Conservation (phyloP, 2,888 invertebrate genomes). For the Cephus runcator region DNA sequence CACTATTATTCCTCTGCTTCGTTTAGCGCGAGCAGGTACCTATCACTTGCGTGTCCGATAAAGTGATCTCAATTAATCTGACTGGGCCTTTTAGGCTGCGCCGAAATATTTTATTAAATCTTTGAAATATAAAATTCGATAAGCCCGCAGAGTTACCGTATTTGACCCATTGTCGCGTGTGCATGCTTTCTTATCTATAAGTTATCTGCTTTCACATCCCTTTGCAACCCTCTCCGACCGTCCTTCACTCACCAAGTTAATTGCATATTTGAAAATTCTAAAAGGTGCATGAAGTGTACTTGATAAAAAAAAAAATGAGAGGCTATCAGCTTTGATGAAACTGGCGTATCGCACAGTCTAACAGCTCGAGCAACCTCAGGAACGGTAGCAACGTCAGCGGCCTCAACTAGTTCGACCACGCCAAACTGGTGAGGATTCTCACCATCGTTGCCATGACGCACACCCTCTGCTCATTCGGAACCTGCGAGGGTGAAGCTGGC, state of each 20-base stretch:
- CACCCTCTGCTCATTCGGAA: conserved; percentile 7
- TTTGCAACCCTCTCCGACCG: too few relatives aligned
- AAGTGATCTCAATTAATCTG: not conserved
- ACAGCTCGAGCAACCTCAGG: not conserved
- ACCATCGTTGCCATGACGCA: not conserved
- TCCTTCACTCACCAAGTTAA: too few relatives aligned
- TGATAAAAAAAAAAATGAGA: conserved; percentile 26
- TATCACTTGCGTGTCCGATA: conserved; percentile 2
- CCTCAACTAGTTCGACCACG: too few relatives aligned
- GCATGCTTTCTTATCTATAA: too few relatives aligned
- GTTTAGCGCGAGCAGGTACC: conserved; percentile 8
- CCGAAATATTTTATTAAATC: conserved; percentile 25
- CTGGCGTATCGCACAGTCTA: conserved; percentile 33
- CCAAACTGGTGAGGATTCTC: too few relatives aligned
- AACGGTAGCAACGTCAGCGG: not conserved
- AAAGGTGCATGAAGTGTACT: conserved; percentile 24
- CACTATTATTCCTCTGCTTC: not conserved
- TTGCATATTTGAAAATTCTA: too few relatives aligned
- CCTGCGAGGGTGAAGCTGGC: conserved; percentile 48
- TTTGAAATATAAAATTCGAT: conserved; percentile 39
- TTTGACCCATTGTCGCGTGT: conserved; percentile 18
- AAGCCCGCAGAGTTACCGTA: conserved; percentile 16
- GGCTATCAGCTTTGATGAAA: conserved; percentile 7
- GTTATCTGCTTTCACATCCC: too few relatives aligned
- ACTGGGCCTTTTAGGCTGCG: too few relatives aligned